Base-by-base conservation (phyloP, 1,140 invertebrate species). In the Lordiphosa clarofinis region DNA sequence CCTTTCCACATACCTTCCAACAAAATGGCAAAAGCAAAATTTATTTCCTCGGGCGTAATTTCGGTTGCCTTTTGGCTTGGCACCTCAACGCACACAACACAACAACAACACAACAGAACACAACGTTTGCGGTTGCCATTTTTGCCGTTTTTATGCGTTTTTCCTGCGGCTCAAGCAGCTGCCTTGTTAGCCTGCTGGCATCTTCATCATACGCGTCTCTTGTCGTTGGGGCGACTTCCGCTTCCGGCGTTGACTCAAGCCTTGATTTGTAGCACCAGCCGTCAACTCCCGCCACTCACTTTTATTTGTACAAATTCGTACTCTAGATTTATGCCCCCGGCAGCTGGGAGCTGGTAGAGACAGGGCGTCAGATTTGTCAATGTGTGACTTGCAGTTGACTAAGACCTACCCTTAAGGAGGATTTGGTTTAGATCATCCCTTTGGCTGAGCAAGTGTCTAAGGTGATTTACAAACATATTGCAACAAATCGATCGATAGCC, bases 111-210 rank as follows among this genome's bases (percentile, higher is more conserved):
- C 62, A 70, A 57, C 65, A 21, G n/a, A 1, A 21, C 1, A 2
- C 21, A 56, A 72, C 62, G 54, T 73, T 82, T 76, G 76, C 54
- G 76, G 73, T 62, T 73, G 63, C 63, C 72, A 69, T 76, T 78
- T 28, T 64, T 82, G 73, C 48, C 72, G 60, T 69, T 76, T 28
- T 84, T 73, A 81, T 81, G 72, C 76, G 75, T 75, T 82, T 82
- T 73, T 63, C 56, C 52, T 54, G 60, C 48, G 55, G 63, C 52
- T 36, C 15, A 12, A 56, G 28, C 58, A 70, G 72, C 56, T 68
- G 58, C 49, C 71, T 54, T 61, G 48, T 63, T 62, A 62, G 65
- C 36, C 64, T 69, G 31, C 33, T 56, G 69, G 43, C 71, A 64
- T 60, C 59, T 79, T 44, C 56, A 61, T 67, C 73, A 76, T 76